Conservation (phyloP, 2,113 vertebrate species). For the Emydocephalus ijimae region DNA sequence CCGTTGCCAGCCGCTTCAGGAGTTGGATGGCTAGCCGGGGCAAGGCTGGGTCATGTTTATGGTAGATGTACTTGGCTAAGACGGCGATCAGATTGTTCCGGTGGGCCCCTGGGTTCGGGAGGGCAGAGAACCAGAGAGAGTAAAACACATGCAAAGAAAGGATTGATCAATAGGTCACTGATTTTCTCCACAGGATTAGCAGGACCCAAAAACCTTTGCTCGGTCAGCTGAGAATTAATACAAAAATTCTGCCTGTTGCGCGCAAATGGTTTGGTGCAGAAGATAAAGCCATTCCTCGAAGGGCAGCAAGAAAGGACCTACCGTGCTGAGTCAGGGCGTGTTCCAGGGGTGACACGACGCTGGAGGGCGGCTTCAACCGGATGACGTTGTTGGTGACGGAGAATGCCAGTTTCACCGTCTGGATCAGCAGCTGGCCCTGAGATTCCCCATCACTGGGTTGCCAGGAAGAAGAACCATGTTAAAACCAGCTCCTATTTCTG, state of each 20-base stretch:
- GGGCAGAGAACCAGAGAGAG: background rate
- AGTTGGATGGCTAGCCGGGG: constrained; percentile 95
- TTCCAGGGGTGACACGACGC: constrained; percentile 85
- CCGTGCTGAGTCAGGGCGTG: constrained; percentile 94
- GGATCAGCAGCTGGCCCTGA: constrained; percentile 91
- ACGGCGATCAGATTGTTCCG: constrained; percentile 95
- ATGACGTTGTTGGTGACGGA: constrained; percentile 96
- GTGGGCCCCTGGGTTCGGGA: constrained; percentile 77
- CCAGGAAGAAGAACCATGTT: constrained; percentile 41
- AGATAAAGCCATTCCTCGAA: background rate
- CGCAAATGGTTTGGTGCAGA: accelerated
- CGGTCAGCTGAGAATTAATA: background rate
- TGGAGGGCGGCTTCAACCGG: constrained; percentile 87
- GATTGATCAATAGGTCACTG: background rate
- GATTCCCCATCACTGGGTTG: constrained; percentile 79
- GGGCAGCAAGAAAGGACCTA: constrained; percentile 49
- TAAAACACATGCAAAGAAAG: background rate
- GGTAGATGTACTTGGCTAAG: constrained; percentile 97
- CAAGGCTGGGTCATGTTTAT: constrained; percentile 91
- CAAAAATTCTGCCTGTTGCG: background rate
- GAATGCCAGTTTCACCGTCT: constrained; percentile 94
- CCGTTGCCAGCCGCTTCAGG: constrained; percentile 91
- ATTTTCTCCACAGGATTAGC: background rate
- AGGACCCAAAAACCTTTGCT: background rate
- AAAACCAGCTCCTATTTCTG: background rate